Evolutionary conservation across 2,888 invertebrate species (phyloP).

Genomic region (Nymphalis c-album): DNA sequence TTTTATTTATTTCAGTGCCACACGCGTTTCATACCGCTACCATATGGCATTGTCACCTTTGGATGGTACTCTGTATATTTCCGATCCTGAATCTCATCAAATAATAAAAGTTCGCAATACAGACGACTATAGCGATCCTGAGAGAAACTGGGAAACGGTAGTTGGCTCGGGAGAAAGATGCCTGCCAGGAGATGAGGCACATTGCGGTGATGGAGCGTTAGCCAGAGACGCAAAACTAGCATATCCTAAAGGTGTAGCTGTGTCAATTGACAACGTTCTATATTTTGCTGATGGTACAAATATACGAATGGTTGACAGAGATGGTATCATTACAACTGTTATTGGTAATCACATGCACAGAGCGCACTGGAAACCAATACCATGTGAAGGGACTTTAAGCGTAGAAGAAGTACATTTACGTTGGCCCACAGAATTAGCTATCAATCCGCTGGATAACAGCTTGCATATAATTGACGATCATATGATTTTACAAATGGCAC

Average conservation of each 20-base stretch:
- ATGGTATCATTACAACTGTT: conserved; percentile 95
- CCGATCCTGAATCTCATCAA: conserved; percentile 97
- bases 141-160: conserved; percentile 96
- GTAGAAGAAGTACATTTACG: conserved; percentile 96
- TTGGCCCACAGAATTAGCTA: conserved; percentile 97
- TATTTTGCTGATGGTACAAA: conserved; percentile 98
- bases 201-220: conserved; percentile 97
- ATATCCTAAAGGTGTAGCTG: conserved; percentile 97
- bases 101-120: conserved; percentile 93
- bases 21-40: conserved; percentile 96
- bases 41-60: conserved; percentile 97
- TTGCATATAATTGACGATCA: conserved; percentile 98
- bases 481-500: conserved; percentile 95
- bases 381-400: conserved; percentile 94
- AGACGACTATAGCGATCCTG: conserved; percentile 91
- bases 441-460: conserved; percentile 96
- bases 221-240: conserved; percentile 96
- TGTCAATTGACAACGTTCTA: conserved; percentile 93
- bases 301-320: conserved; percentile 94
- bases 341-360: conserved; percentile 96
- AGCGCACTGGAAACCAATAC: conserved; percentile 96
- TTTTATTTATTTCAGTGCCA: conserved; percentile 83
- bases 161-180: conserved; percentile 98
- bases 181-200: conserved; percentile 94
- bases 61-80: conserved; percentile 96